phyloP scores from a whole-genome alignment of 2,888 invertebrate genomes.

The Drosophila dives region DNA sequence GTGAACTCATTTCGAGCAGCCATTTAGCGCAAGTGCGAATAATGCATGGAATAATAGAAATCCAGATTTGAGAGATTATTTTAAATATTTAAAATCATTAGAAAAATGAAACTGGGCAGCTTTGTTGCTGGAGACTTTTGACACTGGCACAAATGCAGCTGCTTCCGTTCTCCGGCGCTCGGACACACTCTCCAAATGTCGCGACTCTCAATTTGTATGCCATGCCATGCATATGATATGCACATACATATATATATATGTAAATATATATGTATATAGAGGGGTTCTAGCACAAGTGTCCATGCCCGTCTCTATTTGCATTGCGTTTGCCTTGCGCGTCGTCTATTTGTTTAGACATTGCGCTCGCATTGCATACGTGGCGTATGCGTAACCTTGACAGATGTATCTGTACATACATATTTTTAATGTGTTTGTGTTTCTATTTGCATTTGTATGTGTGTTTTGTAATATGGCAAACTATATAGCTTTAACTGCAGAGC shows the following conservation, averaged over 20 bases:
- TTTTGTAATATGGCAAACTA: conserved; percentile 50
- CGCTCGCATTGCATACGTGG: conserved; percentile 72
- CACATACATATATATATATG: conserved; percentile 6
- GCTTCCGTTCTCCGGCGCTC: conserved; percentile 16
- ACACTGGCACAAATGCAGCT: conserved; percentile 49
- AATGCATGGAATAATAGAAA: background rate
- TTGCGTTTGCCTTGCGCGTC: conserved; percentile 69
- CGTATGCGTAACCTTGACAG: conserved; percentile 79
- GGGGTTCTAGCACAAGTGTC: conserved; percentile 70
- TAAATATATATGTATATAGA: conserved; percentile 14
- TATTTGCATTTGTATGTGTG: conserved; percentile 14
- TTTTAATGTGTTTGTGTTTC: conserved; percentile 13
- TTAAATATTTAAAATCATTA: conserved; percentile 17
- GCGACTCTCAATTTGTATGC: conserved; percentile 50
- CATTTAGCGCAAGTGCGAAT: conserved; percentile 6
- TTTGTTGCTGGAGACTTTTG: conserved; percentile 47
- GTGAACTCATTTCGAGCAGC: conserved; percentile 41
- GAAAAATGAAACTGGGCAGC: conserved; percentile 25
- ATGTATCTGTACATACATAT: conserved; percentile 35
- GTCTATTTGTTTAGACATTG: conserved; percentile 77
- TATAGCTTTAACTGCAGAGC: conserved; percentile 37
- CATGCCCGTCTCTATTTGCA: conserved; percentile 73
- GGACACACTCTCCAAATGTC: conserved; percentile 1
- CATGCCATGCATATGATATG: conserved; percentile 21
- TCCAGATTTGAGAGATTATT: conserved; percentile 6